Evolutionary conservation across 2,113 vertebrate species (phyloP).

Genomic region (Nesogale talazaci): DNA sequence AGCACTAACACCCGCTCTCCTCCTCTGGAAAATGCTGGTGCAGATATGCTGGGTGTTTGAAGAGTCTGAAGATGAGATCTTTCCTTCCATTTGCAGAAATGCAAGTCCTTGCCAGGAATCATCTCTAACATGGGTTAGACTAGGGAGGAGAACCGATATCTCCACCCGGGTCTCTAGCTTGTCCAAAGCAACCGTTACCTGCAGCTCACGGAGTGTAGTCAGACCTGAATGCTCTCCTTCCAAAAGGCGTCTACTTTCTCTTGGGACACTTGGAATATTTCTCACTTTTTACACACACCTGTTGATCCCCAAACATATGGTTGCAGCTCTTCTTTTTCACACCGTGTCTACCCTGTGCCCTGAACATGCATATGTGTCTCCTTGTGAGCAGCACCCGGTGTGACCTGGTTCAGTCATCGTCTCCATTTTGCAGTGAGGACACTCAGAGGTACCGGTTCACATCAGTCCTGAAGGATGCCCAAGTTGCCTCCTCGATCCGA

Average conservation of each 20-base stretch:
- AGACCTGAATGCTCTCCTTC: neutral
- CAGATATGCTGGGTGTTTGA: constrained; percentile 27
- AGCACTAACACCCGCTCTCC: neutral
- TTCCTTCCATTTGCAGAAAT: neutral
- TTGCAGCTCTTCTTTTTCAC: neutral
- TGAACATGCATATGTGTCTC: neutral
- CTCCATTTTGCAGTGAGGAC: constrained; percentile 3
- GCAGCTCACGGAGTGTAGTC: neutral
- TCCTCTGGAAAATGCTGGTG: constrained; percentile 10
- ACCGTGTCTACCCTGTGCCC: neutral
- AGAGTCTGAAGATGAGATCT: constrained; percentile 2
- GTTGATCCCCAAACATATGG: neutral
- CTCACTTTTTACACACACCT: neutral
- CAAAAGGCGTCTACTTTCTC: neutral
- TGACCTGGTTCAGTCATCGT: neutral
- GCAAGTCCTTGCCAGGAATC: neutral
- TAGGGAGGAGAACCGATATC: neutral
- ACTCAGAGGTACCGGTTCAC: neutral
- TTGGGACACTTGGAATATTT: neutral
- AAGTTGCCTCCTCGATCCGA: neutral
- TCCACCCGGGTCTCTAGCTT: constrained; percentile 11
- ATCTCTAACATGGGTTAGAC: neutral
- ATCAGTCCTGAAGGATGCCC: neutral
- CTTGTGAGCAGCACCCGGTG: neutral
- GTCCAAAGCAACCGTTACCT: constrained; percentile 13